Evolutionary conservation across 2,888 invertebrate species (phyloP), one percentile per base, ranked within the genome.

Genomic region (Netelia virgata): DNA sequence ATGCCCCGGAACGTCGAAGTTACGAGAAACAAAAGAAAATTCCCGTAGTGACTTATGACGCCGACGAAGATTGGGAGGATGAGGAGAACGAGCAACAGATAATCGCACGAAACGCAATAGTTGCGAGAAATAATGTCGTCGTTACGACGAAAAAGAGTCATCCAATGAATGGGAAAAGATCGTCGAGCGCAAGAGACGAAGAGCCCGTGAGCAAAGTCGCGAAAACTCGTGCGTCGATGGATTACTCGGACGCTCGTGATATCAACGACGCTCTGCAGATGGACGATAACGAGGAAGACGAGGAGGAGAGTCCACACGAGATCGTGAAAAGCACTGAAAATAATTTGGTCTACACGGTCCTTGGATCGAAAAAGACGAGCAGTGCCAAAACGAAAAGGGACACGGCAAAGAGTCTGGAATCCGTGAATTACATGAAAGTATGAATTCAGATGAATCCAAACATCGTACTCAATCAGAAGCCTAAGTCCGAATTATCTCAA

Each of bases 21-120:
- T 76, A 82, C 69, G 80, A 72, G 23, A 82, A 61, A 5, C 82
- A n/a, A 53, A 90, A 89, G 41, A 90, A 89, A 75, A 69, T 43
- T 3, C 20, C 47, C 1, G 64, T 90, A 23, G 87, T 92, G 63
- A 84, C 88, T 0, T 93, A 93, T 43, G 92, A 93, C 76, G 91
- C 91, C 0, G 91, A 91, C 5, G 92, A 93, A 66, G 93, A 93
- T 82, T 93, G 93, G 93, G 91, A 92, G 70, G 93, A 93, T 20
- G 93, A 93, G 59, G 93, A 93, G 0, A 83, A 88, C 53, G 91
- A 91, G 20, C 89, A 88, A 36, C 84, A 63, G 82, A 86, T 63
- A 64, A 70, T 57, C 50, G 57, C 14, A 16, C 28, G 16, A 47
- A 50, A 50, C 16, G n/a, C 57, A 1, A 61, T 23, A 55, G 41